Evolutionary conservation across 1,140 invertebrate species (phyloP).

Genomic region (Zaprionus davidi): DNA sequence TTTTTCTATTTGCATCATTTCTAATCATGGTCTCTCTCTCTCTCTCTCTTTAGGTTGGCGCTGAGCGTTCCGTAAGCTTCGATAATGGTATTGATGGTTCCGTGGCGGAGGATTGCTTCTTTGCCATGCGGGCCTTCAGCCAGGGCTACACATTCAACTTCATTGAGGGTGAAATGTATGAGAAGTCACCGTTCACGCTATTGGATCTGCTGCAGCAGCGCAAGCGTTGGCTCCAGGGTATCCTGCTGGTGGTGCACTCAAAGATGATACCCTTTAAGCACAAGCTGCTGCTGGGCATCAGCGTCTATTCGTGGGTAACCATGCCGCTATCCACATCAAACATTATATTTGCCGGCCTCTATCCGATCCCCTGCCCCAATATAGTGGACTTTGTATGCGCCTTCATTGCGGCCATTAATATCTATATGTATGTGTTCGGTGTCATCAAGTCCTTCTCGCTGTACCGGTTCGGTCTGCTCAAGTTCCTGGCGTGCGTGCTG

Average conservation of each 20-base stretch:
- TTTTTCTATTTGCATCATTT: not conserved
- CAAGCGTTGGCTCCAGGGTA: constrained; percentile 98
- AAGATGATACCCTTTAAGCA: constrained; percentile 92
- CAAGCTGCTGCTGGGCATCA: constrained; percentile 94
- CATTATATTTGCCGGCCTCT: constrained; percentile 92
- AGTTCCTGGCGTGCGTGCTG: constrained; percentile 92
- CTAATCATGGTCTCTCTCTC: not conserved
- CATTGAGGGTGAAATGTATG: constrained; percentile 98
- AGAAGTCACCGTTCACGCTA: constrained; percentile 97
- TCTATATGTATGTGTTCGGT: constrained; percentile 98
- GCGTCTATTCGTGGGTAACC: constrained; percentile 98
- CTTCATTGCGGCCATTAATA: constrained; percentile 95
- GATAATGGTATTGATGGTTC: constrained; percentile 98
- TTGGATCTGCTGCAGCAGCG: constrained; percentile 98
- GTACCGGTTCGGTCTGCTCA: constrained; percentile 91
- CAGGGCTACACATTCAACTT: constrained; percentile 96
- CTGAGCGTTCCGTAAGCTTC: constrained; percentile 95
- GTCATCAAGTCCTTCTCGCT: constrained; percentile 97
- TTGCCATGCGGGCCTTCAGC: constrained; percentile 96
- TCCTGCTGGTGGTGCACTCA: constrained; percentile 96
- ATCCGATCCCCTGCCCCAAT: constrained; percentile 94
- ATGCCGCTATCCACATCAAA: constrained; percentile 96
- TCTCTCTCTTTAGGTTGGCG: constrained; percentile 92
- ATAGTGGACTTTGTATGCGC: constrained; percentile 93
- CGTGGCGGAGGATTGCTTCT: constrained; percentile 98